Evolutionary conservation across 1,140 invertebrate genomes (phyloP).

Genomic region (Drosophila fuyamai): DNA sequence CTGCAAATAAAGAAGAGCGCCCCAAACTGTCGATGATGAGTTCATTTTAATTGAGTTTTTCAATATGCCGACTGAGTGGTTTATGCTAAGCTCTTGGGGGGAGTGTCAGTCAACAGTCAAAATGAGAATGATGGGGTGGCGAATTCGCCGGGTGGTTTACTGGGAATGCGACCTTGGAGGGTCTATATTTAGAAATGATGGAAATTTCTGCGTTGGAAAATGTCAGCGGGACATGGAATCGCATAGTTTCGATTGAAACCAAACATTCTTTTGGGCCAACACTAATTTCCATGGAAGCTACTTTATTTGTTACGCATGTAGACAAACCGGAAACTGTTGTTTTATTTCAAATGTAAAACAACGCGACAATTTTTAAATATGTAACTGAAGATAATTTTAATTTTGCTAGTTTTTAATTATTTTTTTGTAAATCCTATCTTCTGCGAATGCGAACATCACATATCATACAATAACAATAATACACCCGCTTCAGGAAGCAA

Average conservation of each 20-base stretch:
- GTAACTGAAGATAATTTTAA: not conserved
- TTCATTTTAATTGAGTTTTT: slow-evolving; percentile 62
- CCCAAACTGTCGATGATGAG: slow-evolving; percentile 48
- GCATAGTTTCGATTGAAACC: not conserved
- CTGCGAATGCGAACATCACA: not conserved
- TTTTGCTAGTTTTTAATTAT: not conserved
- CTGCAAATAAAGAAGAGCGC: slow-evolving; percentile 10
- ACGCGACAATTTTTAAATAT: too few species aligned
- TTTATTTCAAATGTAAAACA: too few species aligned
- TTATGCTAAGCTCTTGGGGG: slow-evolving; percentile 9
- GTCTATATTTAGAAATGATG: slow-evolving; percentile 20
- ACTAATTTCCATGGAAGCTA: not conserved
- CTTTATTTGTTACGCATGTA: not conserved
- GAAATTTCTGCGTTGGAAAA: slow-evolving; percentile 11
- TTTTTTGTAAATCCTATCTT: not conserved
- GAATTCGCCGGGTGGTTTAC: slow-evolving; percentile 2
- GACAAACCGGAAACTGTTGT: not conserved
- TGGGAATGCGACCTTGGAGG: slow-evolving; percentile 26
- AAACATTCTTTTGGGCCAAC: not conserved
- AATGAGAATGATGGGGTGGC: slow-evolving; percentile 1
- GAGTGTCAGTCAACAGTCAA: slow-evolving; percentile 16
- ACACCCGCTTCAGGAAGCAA: slow-evolving; percentile 5
- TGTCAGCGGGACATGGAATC: slow-evolving; percentile 21
- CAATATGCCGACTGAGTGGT: slow-evolving; percentile 34
- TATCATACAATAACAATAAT: slow-evolving; percentile 8